phyloP scores from a whole-genome alignment of 2,797 vertebrate genomes.

The Morelia viridis region DNA sequence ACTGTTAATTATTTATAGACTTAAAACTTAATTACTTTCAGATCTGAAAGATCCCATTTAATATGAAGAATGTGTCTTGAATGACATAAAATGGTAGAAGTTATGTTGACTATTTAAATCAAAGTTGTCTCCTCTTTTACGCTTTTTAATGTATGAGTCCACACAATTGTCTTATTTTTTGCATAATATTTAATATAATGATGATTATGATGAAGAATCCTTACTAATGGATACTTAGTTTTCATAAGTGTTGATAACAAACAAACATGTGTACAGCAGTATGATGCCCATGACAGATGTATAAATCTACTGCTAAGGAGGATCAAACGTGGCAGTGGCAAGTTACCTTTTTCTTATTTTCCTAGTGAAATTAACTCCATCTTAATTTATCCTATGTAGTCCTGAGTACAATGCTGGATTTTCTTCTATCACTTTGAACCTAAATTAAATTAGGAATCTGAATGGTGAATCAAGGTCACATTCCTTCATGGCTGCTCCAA shows the following conservation, averaged over 20 bases:
- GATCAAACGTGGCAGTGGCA: background rate
- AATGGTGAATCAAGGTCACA: background rate
- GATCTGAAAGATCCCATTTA: background rate
- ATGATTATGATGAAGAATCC: background rate
- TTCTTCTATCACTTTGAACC: background rate
- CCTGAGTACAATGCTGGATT: background rate
- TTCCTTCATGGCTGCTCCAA: background rate
- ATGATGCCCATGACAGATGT: background rate
- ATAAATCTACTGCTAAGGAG: background rate
- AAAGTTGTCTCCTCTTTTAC: background rate
- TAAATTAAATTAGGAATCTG: background rate
- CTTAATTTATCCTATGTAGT: background rate
- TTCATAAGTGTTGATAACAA: background rate
- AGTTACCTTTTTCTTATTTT: background rate
- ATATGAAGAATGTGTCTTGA: background rate
- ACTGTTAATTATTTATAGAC: background rate
- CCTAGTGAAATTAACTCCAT: background rate
- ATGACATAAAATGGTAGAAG: background rate
- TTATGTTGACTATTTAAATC: background rate
- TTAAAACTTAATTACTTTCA: background rate
- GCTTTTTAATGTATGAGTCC: background rate
- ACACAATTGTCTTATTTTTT: background rate
- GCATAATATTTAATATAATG: background rate
- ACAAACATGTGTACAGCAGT: background rate
- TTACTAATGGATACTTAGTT: background rate